Evolutionary conservation across 2,113 vertebrate genomes (phyloP), one percentile per base, ranked within the genome.

Genomic region (Thomomys bottae): DNA sequence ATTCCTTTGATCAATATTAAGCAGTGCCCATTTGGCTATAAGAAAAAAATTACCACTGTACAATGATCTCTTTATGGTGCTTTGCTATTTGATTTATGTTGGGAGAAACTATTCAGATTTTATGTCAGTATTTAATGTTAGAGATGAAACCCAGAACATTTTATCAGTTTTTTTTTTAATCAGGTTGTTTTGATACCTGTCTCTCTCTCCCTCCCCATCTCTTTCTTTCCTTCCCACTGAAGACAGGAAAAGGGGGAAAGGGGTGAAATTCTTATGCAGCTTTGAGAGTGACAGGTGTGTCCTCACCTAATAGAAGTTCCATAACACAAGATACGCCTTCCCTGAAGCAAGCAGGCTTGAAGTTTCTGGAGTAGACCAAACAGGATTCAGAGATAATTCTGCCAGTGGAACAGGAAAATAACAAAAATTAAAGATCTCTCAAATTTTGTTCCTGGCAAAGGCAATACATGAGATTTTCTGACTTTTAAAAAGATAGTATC

Each of bases 381-480:
- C 24, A 89, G 68, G n/a, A 54, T 84, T 36, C 2, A 11, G 72
- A 79, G 61, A 36, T 7, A 70, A 61, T 67, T 67, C 73, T 87
- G 78, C 82, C 73, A 75, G 10, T 45, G 45, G 81, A 90, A 93
- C 32, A 77, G 57, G 80, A 82, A 92, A 92, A 54, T 91, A 88
- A 34, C n/a, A 84, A 84, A 73, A 83, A 61, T 45, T 26, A 88
- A 91, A 89, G 23, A 34, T 67, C 36, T 70, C 40, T 63, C 81
- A 93, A 67, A 84, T 32, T 57, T 66, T 91, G 57, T 89, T 84
- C 71, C 79, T 92, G 92, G 90, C 93, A 89, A 82, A 85, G 70
- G 70, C 59, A 92, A 32, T 67, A 59, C 66, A 21, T 57, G 88
- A 90, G 64, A 82, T 87, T 93, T 90, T 94, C 83, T 95, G 49